phyloP scores from a whole-genome alignment of 2,113 vertebrate genomes.

The Ageneiosus marmoratus region DNA sequence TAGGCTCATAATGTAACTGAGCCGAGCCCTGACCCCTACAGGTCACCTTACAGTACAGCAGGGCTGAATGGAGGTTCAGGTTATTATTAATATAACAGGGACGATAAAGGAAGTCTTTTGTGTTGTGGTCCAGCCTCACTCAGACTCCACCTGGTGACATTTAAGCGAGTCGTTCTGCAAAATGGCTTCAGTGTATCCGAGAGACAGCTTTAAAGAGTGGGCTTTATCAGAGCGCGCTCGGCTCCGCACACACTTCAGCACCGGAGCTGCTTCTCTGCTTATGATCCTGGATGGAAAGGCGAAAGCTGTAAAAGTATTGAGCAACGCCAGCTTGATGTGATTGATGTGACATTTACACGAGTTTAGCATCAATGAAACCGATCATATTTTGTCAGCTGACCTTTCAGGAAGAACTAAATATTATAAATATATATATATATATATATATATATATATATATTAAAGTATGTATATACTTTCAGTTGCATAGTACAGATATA shows the following conservation, averaged over 20 bases:
- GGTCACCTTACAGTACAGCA: too few species aligned
- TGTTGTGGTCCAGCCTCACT: neutral
- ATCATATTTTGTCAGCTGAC: neutral
- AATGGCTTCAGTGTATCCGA: slow-evolving; percentile 16
- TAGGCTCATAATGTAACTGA: too few species aligned
- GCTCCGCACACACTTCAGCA: neutral
- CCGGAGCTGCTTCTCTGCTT: neutral
- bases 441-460: neutral
- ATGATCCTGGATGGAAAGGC: neutral
- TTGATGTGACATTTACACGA: slow-evolving; percentile 7
- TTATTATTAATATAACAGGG: neutral
- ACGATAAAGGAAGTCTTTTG: neutral
- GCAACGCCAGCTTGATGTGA: neutral
- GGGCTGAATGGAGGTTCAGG: neutral
- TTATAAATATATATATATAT: neutral
- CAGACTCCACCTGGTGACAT: slow-evolving; percentile 16
- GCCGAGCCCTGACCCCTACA: too few species aligned
- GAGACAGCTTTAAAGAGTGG: neutral
- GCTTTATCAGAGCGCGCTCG: neutral
- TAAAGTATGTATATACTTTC: neutral
- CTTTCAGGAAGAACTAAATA: neutral
- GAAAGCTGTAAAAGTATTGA: slow-evolving; percentile 4
- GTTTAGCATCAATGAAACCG: neutral
- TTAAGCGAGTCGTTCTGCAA: slow-evolving; percentile 13
- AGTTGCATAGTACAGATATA: neutral